Base-by-base conservation (phyloP, 2,113 vertebrate genomes). In the Dicentrarchus labrax region DNA sequence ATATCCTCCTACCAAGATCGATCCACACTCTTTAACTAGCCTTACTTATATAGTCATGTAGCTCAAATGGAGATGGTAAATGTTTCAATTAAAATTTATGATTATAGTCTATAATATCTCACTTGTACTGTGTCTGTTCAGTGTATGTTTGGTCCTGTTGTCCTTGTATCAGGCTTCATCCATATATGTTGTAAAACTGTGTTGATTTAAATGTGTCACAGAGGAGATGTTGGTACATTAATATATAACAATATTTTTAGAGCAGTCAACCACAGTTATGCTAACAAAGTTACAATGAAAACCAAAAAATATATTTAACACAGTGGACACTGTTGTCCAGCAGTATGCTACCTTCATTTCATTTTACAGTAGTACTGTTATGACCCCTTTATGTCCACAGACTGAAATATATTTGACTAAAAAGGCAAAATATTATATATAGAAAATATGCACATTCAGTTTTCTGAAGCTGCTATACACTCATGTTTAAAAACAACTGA, bases 401-500 rank as follows among this genome's bases (percentile, higher is more conserved):
- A 8, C 62, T 53, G 45, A 51, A 66, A 5, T 41, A 41, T 66
- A 24, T 50, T 39, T 68, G 61, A 21, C 8, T 41, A 41, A 13
- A 24, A 82, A 76, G 24, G 19, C 45, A 57, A 30, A 30, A 30
- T 30, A 30, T 30, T 30, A n/a, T n/a, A n/a, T n/a, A n/a, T n/a
- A 30, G 30, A 30, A 30, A 39, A 36, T 22, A 16, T 19, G 4
- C 3, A 24, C 41, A 59, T 39, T 75, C 36, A 61, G 17, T 24
- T 56, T 3, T n/a, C 22, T 30, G 16, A 50, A n/a, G 39, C 36
- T n/a, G 21, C 50, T 45, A 1, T 1, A n/a, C 41, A 7, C 48
- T n/a, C 51, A 48, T 7, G 39, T 65, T 66, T 83, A 50, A 77
- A 69, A 77, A 57, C 45, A 56, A 72, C 51, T 53, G 36, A 51